A percentile compares a stretch with the other conserved stretches of the same genome.
Evolutionary conservation across 2,888 invertebrate genomes (phyloP).

Genomic region (Trissolcus brochymenae): DNA sequence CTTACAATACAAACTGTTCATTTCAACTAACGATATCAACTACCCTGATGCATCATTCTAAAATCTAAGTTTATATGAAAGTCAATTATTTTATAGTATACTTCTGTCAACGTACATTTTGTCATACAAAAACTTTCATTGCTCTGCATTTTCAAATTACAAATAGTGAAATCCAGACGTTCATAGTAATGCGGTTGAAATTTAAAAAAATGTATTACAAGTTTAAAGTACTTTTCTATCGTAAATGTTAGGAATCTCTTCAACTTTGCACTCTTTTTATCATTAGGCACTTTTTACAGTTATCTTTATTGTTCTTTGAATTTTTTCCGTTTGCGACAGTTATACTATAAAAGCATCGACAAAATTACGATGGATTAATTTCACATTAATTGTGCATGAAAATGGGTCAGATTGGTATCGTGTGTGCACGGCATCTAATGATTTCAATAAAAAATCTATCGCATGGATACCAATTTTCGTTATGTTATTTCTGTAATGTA

Average conservation of each 20-base stretch:
- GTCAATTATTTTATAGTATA: constrained; percentile 49
- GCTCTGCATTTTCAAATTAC: too few relatives aligned
- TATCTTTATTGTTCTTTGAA: constrained; percentile 22
- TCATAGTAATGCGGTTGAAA: too few relatives aligned
- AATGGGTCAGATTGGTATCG: constrained; percentile 20
- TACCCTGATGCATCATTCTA: constrained; percentile 59
- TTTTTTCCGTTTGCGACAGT: constrained; percentile 3
- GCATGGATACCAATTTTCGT: neutral
- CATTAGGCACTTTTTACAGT: constrained; percentile 44
- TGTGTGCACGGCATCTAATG: constrained; percentile 14
- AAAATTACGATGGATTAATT: neutral
- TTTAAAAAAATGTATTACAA: neutral
- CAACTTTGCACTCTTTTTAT: constrained; percentile 28
- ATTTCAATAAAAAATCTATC: constrained; percentile 14
- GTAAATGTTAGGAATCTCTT: constrained; percentile 6
- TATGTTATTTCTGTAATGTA: too few relatives aligned
- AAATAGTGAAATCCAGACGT: neutral
- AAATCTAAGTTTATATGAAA: constrained; percentile 48
- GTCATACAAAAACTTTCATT: constrained; percentile 14
- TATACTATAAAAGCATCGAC: constrained; percentile 47
- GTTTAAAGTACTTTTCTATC: neutral
- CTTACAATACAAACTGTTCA: constrained; percentile 17
- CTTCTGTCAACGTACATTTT: constrained; percentile 11
- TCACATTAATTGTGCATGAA: constrained; percentile 25
- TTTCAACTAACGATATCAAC: constrained; percentile 31